These are phyloP conservation scores for Tor tambroides DNA, from an alignment of 2,113 vertebrate genomes.

Conservation along the genomic window DNA sequence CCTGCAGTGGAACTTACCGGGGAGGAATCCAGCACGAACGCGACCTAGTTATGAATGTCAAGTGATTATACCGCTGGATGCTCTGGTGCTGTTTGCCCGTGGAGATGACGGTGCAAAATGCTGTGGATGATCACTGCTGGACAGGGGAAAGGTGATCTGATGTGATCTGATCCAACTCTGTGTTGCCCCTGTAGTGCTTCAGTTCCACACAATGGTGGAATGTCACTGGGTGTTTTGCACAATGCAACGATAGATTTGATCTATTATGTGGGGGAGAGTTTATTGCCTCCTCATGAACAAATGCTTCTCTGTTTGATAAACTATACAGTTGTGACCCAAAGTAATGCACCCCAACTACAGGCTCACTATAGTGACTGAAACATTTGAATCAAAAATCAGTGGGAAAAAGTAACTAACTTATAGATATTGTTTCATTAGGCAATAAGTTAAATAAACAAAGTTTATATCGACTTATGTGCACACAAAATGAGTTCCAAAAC, in stretches of 20 bases:
- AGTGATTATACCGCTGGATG: not conserved
- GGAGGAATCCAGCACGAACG: not conserved
- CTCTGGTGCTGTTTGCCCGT: slow-evolving; percentile 9
- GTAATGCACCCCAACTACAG: not conserved
- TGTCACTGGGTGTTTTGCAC: slow-evolving; percentile 38
- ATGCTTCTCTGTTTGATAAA: slow-evolving; percentile 25
- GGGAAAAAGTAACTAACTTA: not conserved
- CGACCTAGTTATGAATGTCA: slow-evolving; percentile 14
- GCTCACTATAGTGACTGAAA: not conserved
- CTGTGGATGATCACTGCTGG: slow-evolving; percentile 21
- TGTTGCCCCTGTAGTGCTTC: slow-evolving; percentile 2
- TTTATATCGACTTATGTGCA: not conserved
- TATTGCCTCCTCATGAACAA: slow-evolving; percentile 32
- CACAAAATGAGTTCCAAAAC: not conserved
- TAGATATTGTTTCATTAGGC: not conserved
- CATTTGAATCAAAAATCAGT: not conserved
- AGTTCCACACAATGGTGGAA: slow-evolving; percentile 22
- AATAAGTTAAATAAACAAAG: not conserved
- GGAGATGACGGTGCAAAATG: slow-evolving; percentile 30
- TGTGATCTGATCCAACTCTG: not conserved
- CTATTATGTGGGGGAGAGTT: slow-evolving; percentile 33
- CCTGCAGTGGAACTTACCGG: slow-evolving; percentile 17
- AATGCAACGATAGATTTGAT: slow-evolving; percentile 37
- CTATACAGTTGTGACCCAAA: not conserved
- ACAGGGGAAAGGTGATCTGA: slow-evolving; percentile 34